Base-by-base conservation (phyloP, 2,797 vertebrate genomes). In the Meda fulgida region DNA sequence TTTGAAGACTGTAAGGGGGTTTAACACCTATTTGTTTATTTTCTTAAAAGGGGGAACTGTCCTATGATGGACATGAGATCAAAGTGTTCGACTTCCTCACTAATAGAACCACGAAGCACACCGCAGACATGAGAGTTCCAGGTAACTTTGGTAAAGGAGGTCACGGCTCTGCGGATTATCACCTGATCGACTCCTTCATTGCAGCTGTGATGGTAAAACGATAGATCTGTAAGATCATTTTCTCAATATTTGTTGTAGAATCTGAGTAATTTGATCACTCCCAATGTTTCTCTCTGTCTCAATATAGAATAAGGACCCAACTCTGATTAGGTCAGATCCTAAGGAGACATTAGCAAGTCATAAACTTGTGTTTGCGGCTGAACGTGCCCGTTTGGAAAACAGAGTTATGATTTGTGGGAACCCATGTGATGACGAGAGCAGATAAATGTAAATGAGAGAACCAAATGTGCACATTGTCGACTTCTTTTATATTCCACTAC, bases 321-420 rank as follows among this genome's bases (percentile, higher is more conserved):
- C 94, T 38, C 82, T 93, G 81, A 95, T 96, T 82, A 92, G 87
- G 36, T 94, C 95, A 0, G 95, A 96, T 48, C 93, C 96, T 0
- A 92, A 93, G 86, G 96, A 96, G 83, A 96, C 96, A 0, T 92
- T 97, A 78, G 80, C 53, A 13, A 96, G 96, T 84, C 96, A 97
- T 89, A 89, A 95, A 77, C 92, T 97, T 83, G 96, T 97, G 89
- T 97, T 97, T 87, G 94, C 95, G 60, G 96, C 96, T 0, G 96
- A 97, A 85, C 94, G 91, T 21, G 92, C 96, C 0, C 92, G 96
- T 19, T 85, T 91, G 89, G 95, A 97, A 90, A 92, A 89, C 90
- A 90, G 92, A 60, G 93, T 97, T 46, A 91, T 97, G 43, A 77
- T 91, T 89, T 93, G 93, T 77, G 88, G 73, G 66, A 70, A 7